These are phyloP conservation scores for Chaetoderma sp. DNA, from an alignment of 2,888 invertebrate genomes.

Conservation along the genomic window DNA sequence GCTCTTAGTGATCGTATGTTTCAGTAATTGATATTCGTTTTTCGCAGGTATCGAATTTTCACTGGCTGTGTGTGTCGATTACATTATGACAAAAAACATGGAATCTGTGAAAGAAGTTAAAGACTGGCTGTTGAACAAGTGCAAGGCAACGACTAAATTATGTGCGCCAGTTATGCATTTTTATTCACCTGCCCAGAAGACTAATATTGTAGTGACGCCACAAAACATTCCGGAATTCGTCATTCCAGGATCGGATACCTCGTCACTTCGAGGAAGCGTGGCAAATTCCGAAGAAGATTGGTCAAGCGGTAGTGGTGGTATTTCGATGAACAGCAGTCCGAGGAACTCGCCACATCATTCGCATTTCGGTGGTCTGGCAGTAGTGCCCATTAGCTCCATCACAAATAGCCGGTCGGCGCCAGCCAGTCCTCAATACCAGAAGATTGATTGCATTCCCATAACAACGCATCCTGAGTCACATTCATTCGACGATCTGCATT, in stretches of 20 bases:
- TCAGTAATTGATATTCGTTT: too few relatives aligned
- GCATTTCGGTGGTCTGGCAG: neutral
- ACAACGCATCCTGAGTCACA: neutral
- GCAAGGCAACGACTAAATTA: conserved; percentile 32
- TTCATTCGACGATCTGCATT: conserved; percentile 1
- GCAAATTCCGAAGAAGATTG: conserved; percentile 41
- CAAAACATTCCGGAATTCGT: conserved; percentile 59
- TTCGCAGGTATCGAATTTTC: too few relatives aligned
- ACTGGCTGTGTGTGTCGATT: too few relatives aligned
- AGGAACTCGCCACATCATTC: neutral
- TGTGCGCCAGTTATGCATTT: neutral
- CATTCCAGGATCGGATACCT: conserved; percentile 55
- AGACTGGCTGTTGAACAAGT: conserved; percentile 57
- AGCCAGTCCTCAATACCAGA: conserved; percentile 41
- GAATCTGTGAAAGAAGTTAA: conserved; percentile 55
- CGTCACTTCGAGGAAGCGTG: conserved; percentile 47
- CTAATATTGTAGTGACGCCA: conserved; percentile 51
- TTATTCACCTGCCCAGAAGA: conserved; percentile 9
- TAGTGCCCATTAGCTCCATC: neutral
- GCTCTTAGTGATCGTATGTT: too few relatives aligned
- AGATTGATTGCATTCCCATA: conserved; percentile 33
- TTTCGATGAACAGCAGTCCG: conserved; percentile 9
- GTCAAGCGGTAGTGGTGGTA: conserved; percentile 43
- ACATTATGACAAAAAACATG: too few relatives aligned
- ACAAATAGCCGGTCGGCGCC: conserved; percentile 25